Conservation (phyloP, 2,113 vertebrate species). For the Syrmaticus mikado region DNA sequence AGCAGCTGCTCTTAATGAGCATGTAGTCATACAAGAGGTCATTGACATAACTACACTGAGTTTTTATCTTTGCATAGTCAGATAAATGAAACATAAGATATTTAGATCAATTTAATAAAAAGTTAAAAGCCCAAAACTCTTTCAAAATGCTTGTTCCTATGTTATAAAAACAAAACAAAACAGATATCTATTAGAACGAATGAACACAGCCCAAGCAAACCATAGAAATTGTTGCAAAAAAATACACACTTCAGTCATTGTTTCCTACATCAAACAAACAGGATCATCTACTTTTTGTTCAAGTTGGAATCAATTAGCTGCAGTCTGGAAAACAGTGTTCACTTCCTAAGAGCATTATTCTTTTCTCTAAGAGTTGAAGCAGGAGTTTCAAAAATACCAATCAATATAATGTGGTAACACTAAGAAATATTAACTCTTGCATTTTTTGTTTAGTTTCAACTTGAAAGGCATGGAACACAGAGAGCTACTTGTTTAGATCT, state of each 20-base stretch:
- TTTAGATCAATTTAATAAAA: neutral
- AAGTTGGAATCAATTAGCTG: neutral
- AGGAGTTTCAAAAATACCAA: neutral
- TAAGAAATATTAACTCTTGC: neutral
- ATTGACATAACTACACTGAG: neutral
- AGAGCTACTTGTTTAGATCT: neutral
- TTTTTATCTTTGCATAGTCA: neutral
- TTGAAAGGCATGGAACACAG: neutral
- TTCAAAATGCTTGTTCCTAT: neutral
- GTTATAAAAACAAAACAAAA: neutral
- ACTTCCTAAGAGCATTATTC: neutral
- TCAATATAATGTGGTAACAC: neutral
- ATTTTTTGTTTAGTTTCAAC: neutral
- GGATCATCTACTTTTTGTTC: neutral
- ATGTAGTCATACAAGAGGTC: neutral
- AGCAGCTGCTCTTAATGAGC: no score
- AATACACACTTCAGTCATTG: neutral
- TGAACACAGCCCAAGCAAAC: neutral
- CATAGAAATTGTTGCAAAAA: neutral
- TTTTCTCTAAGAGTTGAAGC: neutral
- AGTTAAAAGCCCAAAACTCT: neutral
- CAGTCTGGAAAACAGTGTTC: neutral
- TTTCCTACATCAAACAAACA: neutral
- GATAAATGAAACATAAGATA: neutral
- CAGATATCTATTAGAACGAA: neutral